Percentiles rank a stretch among this genome's conserved stretches.
Evolutionary conservation across 1,140 invertebrate species (phyloP).

Genomic region (Lanistes nyassanus): DNA sequence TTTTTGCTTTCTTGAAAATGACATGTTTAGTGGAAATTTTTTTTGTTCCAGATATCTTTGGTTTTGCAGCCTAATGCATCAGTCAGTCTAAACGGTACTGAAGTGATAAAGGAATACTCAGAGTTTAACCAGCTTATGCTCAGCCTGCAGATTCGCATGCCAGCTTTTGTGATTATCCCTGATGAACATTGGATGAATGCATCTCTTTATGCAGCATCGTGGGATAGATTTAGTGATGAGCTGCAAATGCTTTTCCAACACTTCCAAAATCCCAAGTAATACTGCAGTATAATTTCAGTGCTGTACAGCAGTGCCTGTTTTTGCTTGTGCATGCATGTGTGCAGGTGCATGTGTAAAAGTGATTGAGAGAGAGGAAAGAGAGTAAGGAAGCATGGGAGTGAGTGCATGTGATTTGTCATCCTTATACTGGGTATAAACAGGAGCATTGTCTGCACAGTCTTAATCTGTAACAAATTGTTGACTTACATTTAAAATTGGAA

Average conservation of each 20-base stretch:
- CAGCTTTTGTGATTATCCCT: neutral
- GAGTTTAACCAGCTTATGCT: neutral
- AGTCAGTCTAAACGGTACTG: neutral
- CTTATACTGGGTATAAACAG: too few relatives aligned
- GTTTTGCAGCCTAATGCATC: conserved; percentile 1
- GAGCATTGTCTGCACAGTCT: too few relatives aligned
- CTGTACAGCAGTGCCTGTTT: neutral
- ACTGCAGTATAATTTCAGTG: neutral
- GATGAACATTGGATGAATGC: conserved; percentile 20
- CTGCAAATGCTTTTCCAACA: neutral
- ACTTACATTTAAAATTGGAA: too few relatives aligned
- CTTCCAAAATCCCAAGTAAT: conserved; percentile 10
- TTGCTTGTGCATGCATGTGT: neutral
- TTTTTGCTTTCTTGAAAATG: too few relatives aligned
- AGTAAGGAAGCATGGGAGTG: neutral
- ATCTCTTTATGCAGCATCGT: conserved; percentile 4
- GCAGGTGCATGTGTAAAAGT: too few relatives aligned
- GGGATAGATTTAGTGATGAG: conserved; percentile 3
- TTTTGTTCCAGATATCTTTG: neutral
- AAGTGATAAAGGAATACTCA: neutral
- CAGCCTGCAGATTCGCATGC: neutral
- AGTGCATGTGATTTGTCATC: neutral
- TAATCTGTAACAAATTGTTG: neutral
- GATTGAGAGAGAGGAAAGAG: too few relatives aligned
- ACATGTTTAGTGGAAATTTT: neutral